A percentile compares a stretch with the other conserved stretches of the same genome.
Conservation (phyloP, 2,797 vertebrate species). For the Cryptoblepharus egeriae region DNA sequence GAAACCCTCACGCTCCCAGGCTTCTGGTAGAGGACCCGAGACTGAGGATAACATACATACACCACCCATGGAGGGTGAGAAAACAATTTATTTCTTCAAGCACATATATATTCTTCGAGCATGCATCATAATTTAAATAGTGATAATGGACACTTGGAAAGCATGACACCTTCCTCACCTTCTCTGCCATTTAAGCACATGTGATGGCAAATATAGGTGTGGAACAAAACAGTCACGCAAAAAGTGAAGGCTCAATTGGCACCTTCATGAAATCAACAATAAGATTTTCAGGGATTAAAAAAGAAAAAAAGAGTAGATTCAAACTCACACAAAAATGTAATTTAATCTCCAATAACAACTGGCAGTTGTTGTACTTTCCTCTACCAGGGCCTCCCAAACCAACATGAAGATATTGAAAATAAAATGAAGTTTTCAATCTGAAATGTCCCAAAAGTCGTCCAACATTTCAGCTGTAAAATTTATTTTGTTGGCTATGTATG, state of each 20-base stretch:
- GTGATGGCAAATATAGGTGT: not conserved
- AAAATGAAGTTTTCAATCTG: not conserved
- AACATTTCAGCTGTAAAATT: not conserved
- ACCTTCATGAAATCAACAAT: not conserved
- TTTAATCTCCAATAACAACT: not conserved
- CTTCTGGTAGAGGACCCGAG: too few species aligned
- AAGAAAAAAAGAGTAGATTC: not conserved
- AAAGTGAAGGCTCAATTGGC: not conserved
- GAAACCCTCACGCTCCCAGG: too few species aligned
- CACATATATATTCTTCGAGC: too few species aligned
- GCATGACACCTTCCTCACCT: too few species aligned
- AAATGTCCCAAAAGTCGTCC: not conserved
- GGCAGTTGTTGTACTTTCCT: not conserved
- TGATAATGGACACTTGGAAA: not conserved
- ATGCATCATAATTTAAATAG: constrained; percentile 13
- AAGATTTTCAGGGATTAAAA: constrained; percentile 31
- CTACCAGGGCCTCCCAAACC: not conserved
- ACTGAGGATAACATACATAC: too few species aligned
- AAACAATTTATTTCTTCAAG: too few species aligned
- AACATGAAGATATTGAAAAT: not conserved
- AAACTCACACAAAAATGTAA: not conserved
- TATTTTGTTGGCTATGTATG: not conserved
- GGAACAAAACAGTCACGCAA: not conserved
- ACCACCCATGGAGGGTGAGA: too few species aligned
- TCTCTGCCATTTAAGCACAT: constrained; percentile 15